These are phyloP conservation scores for Cairina moschata DNA, from an alignment of 2,113 vertebrate genomes.

Conservation along the genomic window DNA sequence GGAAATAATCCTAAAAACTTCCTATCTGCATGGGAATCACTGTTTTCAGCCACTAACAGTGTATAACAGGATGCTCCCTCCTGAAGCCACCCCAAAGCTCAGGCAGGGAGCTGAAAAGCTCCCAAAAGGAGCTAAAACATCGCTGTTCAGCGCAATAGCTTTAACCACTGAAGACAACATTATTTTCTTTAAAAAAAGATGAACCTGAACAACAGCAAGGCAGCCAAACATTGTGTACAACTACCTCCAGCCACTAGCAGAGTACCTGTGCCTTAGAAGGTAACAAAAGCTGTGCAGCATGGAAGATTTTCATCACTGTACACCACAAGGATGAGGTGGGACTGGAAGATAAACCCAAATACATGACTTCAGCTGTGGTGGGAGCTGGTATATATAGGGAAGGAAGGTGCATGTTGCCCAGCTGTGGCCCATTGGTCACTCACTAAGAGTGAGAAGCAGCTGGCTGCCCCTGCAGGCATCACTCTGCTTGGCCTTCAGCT, in stretches of 20 bases:
- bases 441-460: neutral
- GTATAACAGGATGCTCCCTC: neutral
- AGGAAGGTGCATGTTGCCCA: neutral
- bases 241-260: fast-evolving
- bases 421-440: neutral
- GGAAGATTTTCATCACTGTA: fast-evolving
- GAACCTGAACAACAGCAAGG: neutral
- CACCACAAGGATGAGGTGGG: fast-evolving
- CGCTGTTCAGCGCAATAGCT: neutral
- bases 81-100: neutral
- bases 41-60: neutral
- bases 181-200: neutral
- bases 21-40: neutral
- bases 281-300: no score
- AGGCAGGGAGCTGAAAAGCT: fast-evolving
- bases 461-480: neutral
- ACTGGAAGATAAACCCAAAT: fast-evolving
- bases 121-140: fast-evolving
- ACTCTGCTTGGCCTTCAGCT: neutral
- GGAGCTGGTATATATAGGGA: neutral
- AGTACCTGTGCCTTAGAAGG: fast-evolving
- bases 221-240: neutral
- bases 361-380: neutral
- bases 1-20: neutral
- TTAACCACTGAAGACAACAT: fast-evolving